Conservation (phyloP, 2,113 vertebrate genomes). For the Lonchura striata region DNA sequence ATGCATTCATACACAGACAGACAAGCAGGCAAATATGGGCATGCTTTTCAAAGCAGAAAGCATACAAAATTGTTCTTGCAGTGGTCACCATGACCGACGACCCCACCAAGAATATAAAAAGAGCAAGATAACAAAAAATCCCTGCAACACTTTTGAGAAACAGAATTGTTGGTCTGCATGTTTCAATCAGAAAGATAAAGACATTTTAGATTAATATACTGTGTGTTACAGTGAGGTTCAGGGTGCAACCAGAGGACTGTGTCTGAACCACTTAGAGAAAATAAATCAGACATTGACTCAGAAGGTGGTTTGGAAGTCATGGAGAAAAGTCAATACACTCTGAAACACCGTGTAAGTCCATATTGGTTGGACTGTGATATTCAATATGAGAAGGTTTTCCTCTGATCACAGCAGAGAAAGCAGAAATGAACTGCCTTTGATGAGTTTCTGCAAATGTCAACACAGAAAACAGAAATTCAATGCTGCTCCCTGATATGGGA, state of each 20-base stretch:
- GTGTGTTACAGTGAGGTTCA: background rate
- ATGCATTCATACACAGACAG: background rate
- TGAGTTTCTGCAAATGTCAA: background rate
- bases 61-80: conserved; percentile 43
- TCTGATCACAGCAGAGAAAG: conserved; percentile 1
- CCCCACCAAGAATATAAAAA: conserved; percentile 29
- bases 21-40: background rate
- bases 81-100: conserved; percentile 6
- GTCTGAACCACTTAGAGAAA: background rate
- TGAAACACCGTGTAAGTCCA: background rate
- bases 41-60: conserved; percentile 44
- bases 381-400: background rate
- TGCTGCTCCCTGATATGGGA: background rate
- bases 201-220: background rate
- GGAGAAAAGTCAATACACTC: background rate
- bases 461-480: background rate
- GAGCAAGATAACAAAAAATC: background rate
- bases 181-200: conserved; percentile 26
- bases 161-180: background rate
- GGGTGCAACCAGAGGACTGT: background rate
- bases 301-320: background rate
- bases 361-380: background rate
- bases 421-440: background rate
- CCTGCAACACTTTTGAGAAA: conserved; percentile 26
- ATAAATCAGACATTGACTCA: background rate